Evolutionary conservation across 2,113 vertebrate genomes (phyloP), one percentile per base, ranked within the genome.

Genomic region (Vidua chalybeata): DNA sequence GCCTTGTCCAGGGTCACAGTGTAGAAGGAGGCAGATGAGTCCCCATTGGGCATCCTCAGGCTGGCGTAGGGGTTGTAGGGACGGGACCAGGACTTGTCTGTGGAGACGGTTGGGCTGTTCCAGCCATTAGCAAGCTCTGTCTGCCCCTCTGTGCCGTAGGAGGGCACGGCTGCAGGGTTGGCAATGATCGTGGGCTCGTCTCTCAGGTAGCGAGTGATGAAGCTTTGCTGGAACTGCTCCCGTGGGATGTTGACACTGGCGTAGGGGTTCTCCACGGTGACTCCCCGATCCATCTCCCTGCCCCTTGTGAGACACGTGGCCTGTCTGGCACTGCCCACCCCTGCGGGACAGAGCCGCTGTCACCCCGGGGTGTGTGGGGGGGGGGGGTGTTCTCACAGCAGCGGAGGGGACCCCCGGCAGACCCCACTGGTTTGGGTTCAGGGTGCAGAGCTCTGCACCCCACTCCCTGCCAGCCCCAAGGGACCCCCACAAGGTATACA

Each of bases 191-290:
- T 94, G 87, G 97, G 93, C 88, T 98, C 95, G 0, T 96, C 97
- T 10, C 93, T 85, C 93, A 98, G 84, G 74, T 97, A 95, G 11
- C n/a, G 95, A 43, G 97, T 94, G 66, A 97, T 87, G 83, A 98
- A 97, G 92, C 96, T 95, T 20, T 97, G 97, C 88, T 97, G 96
- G 72, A 99, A 97, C 72, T 98, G 98, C 5, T 98, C 98, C 27
- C 97, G 97, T 0, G 98, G 98, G 87, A 99, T 98, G 96, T 88
- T 97, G 80, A 99, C 88, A 0, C 97, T 97, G 67, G 98, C 95
- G 0, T 98, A 99, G 1, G 98, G 98, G 84, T 98, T 99, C 95
- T 98, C 95, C 45, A 98, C 56, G 6, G 93, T 95, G 78, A 96
- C 28, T 5, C 98, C 98, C 7, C 95, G 97, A 83, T 99, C 98